A percentile compares a stretch with the other conserved stretches of the same genome.
Conservation (phyloP, 2,113 vertebrate species). For the Sula dactylatra region DNA sequence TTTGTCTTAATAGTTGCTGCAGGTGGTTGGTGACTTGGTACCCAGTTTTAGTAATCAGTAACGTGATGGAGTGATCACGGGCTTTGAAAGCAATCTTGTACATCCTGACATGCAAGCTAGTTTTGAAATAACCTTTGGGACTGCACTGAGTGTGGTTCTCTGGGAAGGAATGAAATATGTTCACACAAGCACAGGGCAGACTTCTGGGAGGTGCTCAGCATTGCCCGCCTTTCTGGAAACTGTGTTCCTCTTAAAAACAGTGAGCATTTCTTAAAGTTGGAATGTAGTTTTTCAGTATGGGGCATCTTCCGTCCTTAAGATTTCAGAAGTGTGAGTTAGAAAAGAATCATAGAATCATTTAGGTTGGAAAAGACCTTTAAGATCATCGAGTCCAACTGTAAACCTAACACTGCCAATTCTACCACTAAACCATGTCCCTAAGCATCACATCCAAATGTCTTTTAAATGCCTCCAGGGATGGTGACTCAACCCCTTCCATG, state of each 20-base stretch:
- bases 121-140: background rate
- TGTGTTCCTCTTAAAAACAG: background rate
- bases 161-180: background rate
- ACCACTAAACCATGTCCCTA: background rate
- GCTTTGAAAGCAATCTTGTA: background rate
- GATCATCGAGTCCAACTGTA: accelerated
- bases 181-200: background rate
- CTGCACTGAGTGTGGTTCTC: background rate
- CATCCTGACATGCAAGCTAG: background rate
- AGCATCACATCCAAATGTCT: accelerated
- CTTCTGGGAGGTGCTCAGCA: background rate
- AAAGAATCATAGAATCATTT: background rate
- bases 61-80: background rate
- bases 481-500: background rate
- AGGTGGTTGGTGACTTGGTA: background rate
- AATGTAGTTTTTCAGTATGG: background rate
- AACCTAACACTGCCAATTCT: background rate
- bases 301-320: background rate
- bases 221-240: background rate
- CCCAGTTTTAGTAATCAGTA: background rate
- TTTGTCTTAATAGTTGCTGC: background rate
- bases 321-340: background rate
- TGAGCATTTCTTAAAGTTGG: background rate
- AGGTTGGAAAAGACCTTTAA: background rate
- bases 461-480: background rate